Base-by-base conservation (phyloP, 2,797 vertebrate genomes). In the Notolepis coatsorum region DNA sequence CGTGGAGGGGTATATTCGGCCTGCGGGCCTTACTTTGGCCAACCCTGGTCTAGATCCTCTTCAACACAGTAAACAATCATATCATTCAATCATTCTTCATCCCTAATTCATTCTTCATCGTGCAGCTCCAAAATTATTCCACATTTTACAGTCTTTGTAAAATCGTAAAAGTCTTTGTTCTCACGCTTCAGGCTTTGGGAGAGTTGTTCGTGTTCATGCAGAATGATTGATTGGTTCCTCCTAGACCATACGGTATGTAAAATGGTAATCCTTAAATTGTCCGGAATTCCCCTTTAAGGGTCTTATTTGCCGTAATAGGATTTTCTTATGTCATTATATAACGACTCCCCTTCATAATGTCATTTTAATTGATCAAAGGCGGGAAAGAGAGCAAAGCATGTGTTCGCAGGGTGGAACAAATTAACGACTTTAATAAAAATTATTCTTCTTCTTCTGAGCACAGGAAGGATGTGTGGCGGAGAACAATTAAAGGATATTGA, bases 291-390 rank as follows among this genome's bases (percentile, higher is more conserved):
- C 20, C 62, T 50, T 2, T 82, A 86, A 85, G 65, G 68, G 76
- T 49, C 56, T 88, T 82, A 87, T 86, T 82, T 75, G 71, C 62
- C 49, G 46, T 88, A 88, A 90, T 82, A 69, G 82, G 86, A 91
- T 89, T 88, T 83, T 53, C 80, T 76, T 72, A 81, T 65, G 69
- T 73, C 63, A 80, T 73, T 68, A 61, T 69, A 75, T 77, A 81
- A 89, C 82, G 71, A 74, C 69, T 75, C 71, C 45, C 71, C 72
- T 79, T 79, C 72, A 82, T 86, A 83, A 89, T 84, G 75, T 65
- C 77, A 78, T 85, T 84, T 86, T 87, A 90, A 91, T 85, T 87
- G 80, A 89, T 82, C 62, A 84, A 75, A 47, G 59, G 68, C 27
- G 30, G 54, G 47, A 49, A 43, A 71, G 45, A 77, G 77, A 82